Evolutionary conservation across 2,797 vertebrate species (phyloP).

Genomic region (Ispidina picta): DNA sequence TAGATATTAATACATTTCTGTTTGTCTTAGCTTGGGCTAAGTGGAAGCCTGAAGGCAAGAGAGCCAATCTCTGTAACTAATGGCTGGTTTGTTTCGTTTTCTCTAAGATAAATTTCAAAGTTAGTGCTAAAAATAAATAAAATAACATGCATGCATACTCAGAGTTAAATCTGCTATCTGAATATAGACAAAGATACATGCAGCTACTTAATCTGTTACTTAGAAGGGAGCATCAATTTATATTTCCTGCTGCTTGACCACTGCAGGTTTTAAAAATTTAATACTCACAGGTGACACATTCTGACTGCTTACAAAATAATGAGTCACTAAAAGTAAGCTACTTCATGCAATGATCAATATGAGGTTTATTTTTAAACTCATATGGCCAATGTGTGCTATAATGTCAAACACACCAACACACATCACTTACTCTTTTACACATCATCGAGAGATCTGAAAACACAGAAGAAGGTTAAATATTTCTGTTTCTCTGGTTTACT

Average conservation of each 20-base stretch:
- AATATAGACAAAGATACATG: not conserved
- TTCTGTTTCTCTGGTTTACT: not conserved
- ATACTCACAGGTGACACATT: not conserved
- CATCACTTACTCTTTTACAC: constrained; percentile 36
- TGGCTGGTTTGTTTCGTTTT: not conserved
- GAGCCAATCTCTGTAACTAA: not conserved
- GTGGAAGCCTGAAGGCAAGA: not conserved
- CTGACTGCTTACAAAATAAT: not conserved
- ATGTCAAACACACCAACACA: not conserved
- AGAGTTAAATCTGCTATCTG: not conserved
- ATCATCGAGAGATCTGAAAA: constrained; percentile 39
- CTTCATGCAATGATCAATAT: not conserved
- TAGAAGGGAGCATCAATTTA: not conserved
- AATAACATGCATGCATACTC: not conserved
- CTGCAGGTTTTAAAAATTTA: not conserved
- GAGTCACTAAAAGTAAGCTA: not conserved
- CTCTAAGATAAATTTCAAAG: not conserved
- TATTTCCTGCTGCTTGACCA: not conserved
- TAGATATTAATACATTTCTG: not conserved
- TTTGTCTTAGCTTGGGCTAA: not conserved
- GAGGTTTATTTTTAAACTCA: not conserved
- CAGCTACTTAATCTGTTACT: not conserved
- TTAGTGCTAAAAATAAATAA: not conserved
- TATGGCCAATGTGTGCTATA: not conserved
- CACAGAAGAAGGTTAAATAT: constrained; percentile 40